Conservation (phyloP, 2,797 vertebrate genomes). For the Syngnathus acus region DNA sequence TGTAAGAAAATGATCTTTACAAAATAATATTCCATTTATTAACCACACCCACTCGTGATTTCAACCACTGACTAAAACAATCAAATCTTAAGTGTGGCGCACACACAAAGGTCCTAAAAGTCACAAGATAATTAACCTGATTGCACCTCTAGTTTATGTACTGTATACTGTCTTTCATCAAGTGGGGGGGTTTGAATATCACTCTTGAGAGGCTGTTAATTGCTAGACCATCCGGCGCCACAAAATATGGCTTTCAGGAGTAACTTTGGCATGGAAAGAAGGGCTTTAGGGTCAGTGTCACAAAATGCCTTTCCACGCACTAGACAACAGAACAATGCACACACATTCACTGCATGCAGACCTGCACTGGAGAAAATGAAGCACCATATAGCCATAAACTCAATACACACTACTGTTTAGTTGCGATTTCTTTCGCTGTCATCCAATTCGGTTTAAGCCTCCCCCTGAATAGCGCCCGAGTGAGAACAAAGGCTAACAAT, state of each 20-base stretch:
- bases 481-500: constrained; percentile 53
- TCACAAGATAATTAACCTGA: constrained; percentile 49
- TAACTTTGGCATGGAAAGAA: constrained; percentile 63
- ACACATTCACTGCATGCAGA: constrained; percentile 63
- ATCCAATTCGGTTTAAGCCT: constrained; percentile 60
- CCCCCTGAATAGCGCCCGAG: constrained; percentile 62
- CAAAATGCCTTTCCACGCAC: constrained; percentile 56
- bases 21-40: constrained; percentile 48
- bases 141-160: constrained; percentile 49
- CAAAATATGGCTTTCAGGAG: constrained; percentile 45
- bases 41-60: constrained; percentile 49
- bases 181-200: constrained; percentile 49
- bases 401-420: constrained; percentile 28
- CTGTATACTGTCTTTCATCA: constrained; percentile 51
- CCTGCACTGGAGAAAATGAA: constrained; percentile 51
- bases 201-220: constrained; percentile 55
- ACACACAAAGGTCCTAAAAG: constrained; percentile 50
- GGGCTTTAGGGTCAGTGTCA: constrained; percentile 44
- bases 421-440: constrained; percentile 28
- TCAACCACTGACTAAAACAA: constrained; percentile 56
- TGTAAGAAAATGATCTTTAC: constrained; percentile 51
- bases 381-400: constrained; percentile 35
- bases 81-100: constrained; percentile 48
- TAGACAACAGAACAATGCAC: constrained; percentile 54
- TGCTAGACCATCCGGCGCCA: constrained; percentile 51